Base-by-base conservation (phyloP, 1,140 invertebrate genomes). In the Aphis gossypii region DNA sequence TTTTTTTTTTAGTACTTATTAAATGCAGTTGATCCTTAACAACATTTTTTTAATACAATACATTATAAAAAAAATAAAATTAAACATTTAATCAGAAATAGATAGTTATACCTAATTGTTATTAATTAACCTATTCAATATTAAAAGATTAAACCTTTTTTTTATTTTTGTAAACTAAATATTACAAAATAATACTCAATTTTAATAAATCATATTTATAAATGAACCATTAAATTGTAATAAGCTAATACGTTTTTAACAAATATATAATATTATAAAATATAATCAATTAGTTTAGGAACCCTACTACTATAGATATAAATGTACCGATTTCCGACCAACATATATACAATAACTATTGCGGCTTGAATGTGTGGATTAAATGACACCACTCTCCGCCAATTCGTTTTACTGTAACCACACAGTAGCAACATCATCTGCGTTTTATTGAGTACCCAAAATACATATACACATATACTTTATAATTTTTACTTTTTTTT, bases 401-500 rank as follows among this genome's bases (percentile, higher is more conserved):
- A 76, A 91, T 23, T 76, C 41, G 44, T 92, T 48, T 83, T 38
- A 56, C n/a, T 23, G 68, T 83, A 82, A 23, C 68, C 76, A 84
- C n/a, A 56, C 11, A 44, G 51, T 60, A 30, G 38, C 18, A 90
- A 90, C 54, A 56, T 90, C 90, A 56, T 93, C 92, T 93, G 92
- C 82, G 82, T 93, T 93, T 93, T 93, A 93, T 93, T 56, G 76
- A 84, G 76, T 56, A 84, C 35, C 92, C 76, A 6, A 84, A 48
- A 86, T 48, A 92, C 46, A 86, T 51, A 20, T 48, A 51, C n/a
- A 56, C 82, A 93, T 82, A 92, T 82, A 38, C 35, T 86, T 84
- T 84, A 41, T 51, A 86, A 84, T 54, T 83, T 83, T 84, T 84
- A 93, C 92, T 93, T 93, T 93, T 86, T 92, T 93, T 41, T 54